These are phyloP conservation scores for Orius insidiosus DNA, from an alignment of 1,140 invertebrate genomes.

Conservation along the genomic window DNA sequence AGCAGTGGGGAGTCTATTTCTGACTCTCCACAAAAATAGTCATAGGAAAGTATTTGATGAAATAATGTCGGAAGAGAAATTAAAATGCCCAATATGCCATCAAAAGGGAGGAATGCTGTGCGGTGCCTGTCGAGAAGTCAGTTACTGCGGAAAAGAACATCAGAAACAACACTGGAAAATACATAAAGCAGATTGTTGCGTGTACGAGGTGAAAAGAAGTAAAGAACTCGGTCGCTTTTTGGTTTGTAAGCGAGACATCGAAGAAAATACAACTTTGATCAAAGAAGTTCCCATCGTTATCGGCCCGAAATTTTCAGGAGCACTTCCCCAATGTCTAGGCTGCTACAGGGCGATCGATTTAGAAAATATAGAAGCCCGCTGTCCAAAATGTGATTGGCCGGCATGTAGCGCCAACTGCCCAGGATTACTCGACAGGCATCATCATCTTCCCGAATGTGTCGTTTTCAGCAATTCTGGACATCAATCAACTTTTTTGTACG, in stretches of 20 bases:
- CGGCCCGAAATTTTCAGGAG: conserved; percentile 34
- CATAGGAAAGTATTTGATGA: too few relatives aligned
- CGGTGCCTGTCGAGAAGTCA: conserved; percentile 40
- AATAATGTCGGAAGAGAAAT: not conserved
- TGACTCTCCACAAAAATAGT: too few relatives aligned
- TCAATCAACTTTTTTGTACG: not conserved
- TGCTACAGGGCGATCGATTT: conserved; percentile 35
- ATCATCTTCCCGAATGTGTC: conserved; percentile 49
- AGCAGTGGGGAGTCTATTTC: too few relatives aligned
- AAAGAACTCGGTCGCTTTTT: conserved; percentile 34
- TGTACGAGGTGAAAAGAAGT: conserved; percentile 30
- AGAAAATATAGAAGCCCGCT: conserved; percentile 18
- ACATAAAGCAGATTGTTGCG: conserved; percentile 43
- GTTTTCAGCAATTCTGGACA: conserved; percentile 30
- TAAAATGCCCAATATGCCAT: conserved; percentile 17
- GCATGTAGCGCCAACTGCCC: conserved; percentile 42
- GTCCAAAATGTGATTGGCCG: conserved; percentile 47
- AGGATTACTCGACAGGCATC: conserved; percentile 37
- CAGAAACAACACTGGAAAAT: conserved; percentile 49
- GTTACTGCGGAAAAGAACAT: conserved; percentile 53
- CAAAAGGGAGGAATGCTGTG: conserved; percentile 28
- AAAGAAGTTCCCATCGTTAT: conserved; percentile 40
- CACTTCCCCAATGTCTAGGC: conserved; percentile 34
- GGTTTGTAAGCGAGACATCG: conserved; percentile 41
- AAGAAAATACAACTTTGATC: conserved; percentile 43